Base-by-base conservation (phyloP, 2,888 invertebrate species). In the Apotomis betuletana region DNA sequence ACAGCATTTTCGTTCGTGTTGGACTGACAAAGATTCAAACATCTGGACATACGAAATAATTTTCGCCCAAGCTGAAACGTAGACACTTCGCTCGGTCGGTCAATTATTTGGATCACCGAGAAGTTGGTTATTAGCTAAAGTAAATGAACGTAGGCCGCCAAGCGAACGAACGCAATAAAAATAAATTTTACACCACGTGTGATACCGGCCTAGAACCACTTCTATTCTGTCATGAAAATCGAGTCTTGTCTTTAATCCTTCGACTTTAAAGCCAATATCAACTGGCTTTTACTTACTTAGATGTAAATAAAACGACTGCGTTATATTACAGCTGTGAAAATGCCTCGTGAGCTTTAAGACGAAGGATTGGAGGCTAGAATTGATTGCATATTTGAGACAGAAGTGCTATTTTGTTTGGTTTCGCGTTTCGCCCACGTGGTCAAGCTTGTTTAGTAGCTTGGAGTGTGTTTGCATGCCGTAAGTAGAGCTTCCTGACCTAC, bases 401-500 rank as follows among this genome's bases (percentile, higher is more conserved):
- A 51, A 12, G 10, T 38, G 58, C 44, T 52, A 55, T 44, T 58
- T 55, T 9, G 5, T 38, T 51, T n/a, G 41, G 54, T 41, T 41
- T 6, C 41, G 41, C 41, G 10, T 36, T 54, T 27, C 72, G 27
- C 72, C 72, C 72, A 72, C 67, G 68, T 72, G 72, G 72, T 63
- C 51, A 46, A 36, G 57, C 59, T 68, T 67, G 62, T 15, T 68
- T 61, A 51, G 15, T 49, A 58, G 49, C 49, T 55, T 61, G 57
- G 69, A 67, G 1, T 67, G 62, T 70, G 67, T 70, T 61, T 61
- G 67, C 52, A n/a, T 72, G 67, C 62, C 61, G 62, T 46, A 44
- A 51, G 55, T 51, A 46, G 44, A 41, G 27, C 62, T 36, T 46
- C 55, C 60, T 70, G 64, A 65, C 70, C 70, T 65, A 65, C 60